Percentiles rank a stretch among this genome's conserved stretches.
Conservation (phyloP, 2,113 vertebrate species). For the Grantiella picta region DNA sequence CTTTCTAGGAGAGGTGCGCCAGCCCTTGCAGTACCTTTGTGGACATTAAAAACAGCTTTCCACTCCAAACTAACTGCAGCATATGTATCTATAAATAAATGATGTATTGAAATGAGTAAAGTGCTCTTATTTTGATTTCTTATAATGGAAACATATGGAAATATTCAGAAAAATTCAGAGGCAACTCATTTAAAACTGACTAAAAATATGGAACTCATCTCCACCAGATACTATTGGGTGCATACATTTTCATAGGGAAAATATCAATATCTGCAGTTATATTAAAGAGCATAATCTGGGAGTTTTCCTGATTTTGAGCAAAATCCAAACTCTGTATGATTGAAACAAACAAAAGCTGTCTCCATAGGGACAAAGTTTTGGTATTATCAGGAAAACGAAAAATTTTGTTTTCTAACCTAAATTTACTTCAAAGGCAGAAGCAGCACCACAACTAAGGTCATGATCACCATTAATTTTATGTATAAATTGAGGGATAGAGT, state of each 20-base stretch:
- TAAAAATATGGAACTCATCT: background rate
- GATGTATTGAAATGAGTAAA: background rate
- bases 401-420: background rate
- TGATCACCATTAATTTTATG: background rate
- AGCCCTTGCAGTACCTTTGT: background rate
- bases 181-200: background rate
- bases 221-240: background rate
- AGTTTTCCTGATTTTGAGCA: background rate
- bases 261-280: background rate
- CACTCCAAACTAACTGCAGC: background rate
- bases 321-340: background rate
- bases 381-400: background rate
- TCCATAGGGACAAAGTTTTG: background rate
- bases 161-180: slow-evolving; percentile 1
- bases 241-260: background rate
- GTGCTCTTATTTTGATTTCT: background rate
- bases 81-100: background rate
- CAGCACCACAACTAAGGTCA: background rate
- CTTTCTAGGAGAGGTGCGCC: background rate
- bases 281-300: background rate
- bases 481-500: background rate
- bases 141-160: background rate
- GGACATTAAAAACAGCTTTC: background rate
- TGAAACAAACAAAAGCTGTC: background rate
- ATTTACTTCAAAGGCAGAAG: background rate